Evolutionary conservation across 2,888 invertebrate genomes (phyloP), one percentile per base, ranked within the genome.

Genomic region (Pollenia amentaria): DNA sequence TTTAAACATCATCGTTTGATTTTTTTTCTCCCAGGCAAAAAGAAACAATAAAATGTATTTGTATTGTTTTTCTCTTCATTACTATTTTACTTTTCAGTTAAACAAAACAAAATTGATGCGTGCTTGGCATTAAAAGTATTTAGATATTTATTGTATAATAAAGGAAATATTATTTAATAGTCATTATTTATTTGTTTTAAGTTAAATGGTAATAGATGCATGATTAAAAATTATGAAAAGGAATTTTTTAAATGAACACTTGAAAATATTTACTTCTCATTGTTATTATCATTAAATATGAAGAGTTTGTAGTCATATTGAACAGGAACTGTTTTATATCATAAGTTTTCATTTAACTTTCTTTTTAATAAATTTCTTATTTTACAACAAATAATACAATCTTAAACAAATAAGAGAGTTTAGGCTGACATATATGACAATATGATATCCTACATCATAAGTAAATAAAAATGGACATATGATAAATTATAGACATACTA

Each of bases 141-240:
- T 48, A 21, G n/a, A 46, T 67, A 14, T 78, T 60, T 60, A 38
- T 69, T 69, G 60, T 69, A 40, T 42, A 69, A 78, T 42, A 69
- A 69, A 69, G 69, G 60, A 78, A 78, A 55, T 65, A 69, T 78
- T 69, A 51, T 67, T 51, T 51, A 69, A 78, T 55, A 40, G 12
- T 40, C 38, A 78, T 78, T 78, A 48, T 67, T 21, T 62, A 48
- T 40, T 29, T 12, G 0, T 46, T 42, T 57, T 16, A 44, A 44
- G 14, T 44, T 55, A 21, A 44, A 38, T 16, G 38, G 16, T 12
- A 29, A 29, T 29, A 0, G 29, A 29, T 29, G 29, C 29, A 29
- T 69, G 12, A 18, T 42, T 8, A 55, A 46, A n/a, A 29, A 18
- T 65, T 40, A 16, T 29, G 40, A 8, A 62, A 48, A 53, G 51